Percentiles rank a stretch among this genome's conserved stretches.
These are phyloP conservation scores for Monoplex corrugatus DNA, from an alignment of 2,888 invertebrate genomes.

Conservation along the genomic window DNA sequence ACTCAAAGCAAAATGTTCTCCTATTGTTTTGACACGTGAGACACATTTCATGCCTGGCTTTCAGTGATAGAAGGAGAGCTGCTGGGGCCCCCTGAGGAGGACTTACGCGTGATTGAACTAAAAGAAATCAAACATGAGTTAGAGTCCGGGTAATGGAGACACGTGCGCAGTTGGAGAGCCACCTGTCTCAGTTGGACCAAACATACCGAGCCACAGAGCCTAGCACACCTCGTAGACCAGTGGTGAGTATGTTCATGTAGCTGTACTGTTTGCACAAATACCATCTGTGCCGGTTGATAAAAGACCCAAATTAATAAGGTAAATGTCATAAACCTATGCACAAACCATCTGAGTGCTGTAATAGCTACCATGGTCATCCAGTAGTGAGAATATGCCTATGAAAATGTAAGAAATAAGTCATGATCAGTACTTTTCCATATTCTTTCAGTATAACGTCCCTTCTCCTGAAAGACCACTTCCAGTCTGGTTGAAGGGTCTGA, in stretches of 20 bases:
- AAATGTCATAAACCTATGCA: no score
- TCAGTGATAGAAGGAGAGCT: background rate
- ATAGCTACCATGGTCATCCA: background rate
- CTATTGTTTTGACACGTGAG: no score
- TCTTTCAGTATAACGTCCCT: no score
- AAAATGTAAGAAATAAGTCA: no score
- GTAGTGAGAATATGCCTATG: no score
- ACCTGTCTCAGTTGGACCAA: conserved; percentile 6
- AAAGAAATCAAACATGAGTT: background rate
- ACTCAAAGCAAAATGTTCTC: no score
- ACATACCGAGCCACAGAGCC: background rate
- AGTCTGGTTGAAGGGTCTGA: no score
- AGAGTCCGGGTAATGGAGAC: background rate
- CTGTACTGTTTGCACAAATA: background rate
- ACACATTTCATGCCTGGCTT: no score
- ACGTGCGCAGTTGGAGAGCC: background rate
- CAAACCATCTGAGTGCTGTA: background rate
- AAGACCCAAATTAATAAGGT: no score
- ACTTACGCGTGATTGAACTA: background rate
- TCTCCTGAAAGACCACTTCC: no score
- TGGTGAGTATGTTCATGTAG: background rate
- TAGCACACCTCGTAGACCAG: background rate
- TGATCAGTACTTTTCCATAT: no score
- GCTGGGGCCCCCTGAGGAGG: background rate
- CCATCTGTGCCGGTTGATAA: no score